Base-by-base conservation (phyloP, 2,113 vertebrate species). In the Natator depressus region DNA sequence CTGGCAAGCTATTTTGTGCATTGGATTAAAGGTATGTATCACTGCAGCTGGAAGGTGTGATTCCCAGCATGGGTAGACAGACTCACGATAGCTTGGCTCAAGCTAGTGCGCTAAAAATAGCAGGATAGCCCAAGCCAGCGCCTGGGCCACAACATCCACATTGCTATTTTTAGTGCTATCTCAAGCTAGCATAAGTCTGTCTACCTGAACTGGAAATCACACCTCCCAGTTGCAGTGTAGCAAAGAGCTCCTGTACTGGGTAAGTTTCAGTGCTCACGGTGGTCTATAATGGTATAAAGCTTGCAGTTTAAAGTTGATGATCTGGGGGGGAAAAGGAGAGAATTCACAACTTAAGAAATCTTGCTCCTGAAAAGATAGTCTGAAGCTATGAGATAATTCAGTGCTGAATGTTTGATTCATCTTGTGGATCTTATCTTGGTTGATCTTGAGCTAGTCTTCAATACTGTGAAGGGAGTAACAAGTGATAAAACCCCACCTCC, bases 251-350 rank as follows among this genome's bases (percentile, higher is more conserved):
- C 38, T 1, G 0, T 53, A 38, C 51, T 59, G 75, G 59, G 85
- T 94, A 87, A 88, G 49, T 84, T 89, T 94, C 91, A 83, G 79
- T 91, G 51, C 72, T 92, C 89, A 80, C 25, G 69, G 29, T 91
- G 80, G 72, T 84, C 84, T 20, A 10, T 49, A 90, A 89, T 94
- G 94, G 96, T 94, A 72, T 95, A 94, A 82, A 86, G 80, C 89
- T 96, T 92, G 93, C 55, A 94, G 91, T 94, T 35, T 95, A 95
- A 95, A 96, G 14, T 50, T 94, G 95, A 96, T 94, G 87, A 95
- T 94, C 89, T 96, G 95, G 91, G 95, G 94, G 95, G 95, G 95
- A 93, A 82, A 91, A 91, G 90, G 78, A 88, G 42, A 1, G 1
- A 93, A 94, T 94, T 90, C 78, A 53, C 89, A 97, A 93, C 35